These are phyloP conservation scores for Limnephilus auricula DNA, from an alignment of 2,888 invertebrate genomes.

Conservation along the genomic window DNA sequence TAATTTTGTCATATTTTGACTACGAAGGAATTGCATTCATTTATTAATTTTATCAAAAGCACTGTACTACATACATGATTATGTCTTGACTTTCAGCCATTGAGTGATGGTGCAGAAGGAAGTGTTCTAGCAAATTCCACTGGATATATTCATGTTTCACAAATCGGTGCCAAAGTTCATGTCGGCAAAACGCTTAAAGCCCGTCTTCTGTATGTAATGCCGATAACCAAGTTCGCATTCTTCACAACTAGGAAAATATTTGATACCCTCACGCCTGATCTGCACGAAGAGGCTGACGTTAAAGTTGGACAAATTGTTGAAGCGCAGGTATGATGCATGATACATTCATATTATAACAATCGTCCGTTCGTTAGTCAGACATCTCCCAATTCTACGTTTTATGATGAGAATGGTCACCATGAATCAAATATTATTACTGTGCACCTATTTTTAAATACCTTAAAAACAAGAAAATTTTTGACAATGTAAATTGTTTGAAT, in stretches of 20 bases:
- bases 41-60: not conserved
- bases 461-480: no score
- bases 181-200: constrained; percentile 78
- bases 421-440: no score
- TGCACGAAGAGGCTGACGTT: constrained; percentile 71
- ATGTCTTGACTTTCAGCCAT: constrained; percentile 69
- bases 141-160: constrained; percentile 78
- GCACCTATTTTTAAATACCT: no score
- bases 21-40: not conserved
- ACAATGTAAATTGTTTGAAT: no score
- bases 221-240: constrained; percentile 83
- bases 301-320: constrained; percentile 79
- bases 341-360: no score
- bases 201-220: constrained; percentile 83
- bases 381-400: no score
- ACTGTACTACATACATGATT: not conserved
- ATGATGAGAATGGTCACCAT: no score
- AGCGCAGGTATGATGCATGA: constrained; percentile 53
- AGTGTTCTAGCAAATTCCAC: constrained; percentile 74
- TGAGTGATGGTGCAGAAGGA: constrained; percentile 78
- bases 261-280: constrained; percentile 70
- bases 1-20: not conserved
- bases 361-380: no score
- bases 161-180: constrained; percentile 74
- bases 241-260: constrained; percentile 77